These are phyloP conservation scores for Pseudorhiza aurosa DNA, from an alignment of 30 jellyfish, hydroid and myxozoan genomes.

Conservation along the genomic window DNA sequence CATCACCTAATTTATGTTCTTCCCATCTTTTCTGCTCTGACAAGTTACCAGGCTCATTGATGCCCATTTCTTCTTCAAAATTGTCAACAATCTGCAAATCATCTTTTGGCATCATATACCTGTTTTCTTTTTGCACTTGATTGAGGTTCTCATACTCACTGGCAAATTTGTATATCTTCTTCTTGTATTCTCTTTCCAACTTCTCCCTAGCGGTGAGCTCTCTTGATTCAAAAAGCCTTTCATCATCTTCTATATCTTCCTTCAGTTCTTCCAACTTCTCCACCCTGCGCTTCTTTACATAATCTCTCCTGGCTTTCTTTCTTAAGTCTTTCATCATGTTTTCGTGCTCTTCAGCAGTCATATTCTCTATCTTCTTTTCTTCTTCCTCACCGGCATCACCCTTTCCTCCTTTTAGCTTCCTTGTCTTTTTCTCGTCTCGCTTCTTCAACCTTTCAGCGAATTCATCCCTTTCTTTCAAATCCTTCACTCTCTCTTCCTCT, in stretches of 20 bases:
- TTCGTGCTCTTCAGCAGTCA: conserved; percentile 85
- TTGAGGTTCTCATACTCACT: conserved; percentile 81
- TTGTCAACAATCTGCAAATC: conserved; percentile 86
- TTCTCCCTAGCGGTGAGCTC: conserved; percentile 93
- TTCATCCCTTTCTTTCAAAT: conserved; percentile 91
- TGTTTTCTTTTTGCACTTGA: conserved; percentile 77
- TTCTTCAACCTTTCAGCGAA: conserved; percentile 86
- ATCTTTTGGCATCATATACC: conserved; percentile 98
- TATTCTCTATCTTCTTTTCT: conserved; percentile 67
- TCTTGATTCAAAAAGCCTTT: conserved; percentile 75
- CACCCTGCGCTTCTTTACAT: conserved; percentile 88
- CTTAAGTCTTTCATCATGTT: conserved; percentile 79
- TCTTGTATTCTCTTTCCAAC: conserved; percentile 86
- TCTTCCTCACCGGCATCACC: conserved; percentile 75
- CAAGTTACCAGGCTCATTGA: conserved; percentile 75
- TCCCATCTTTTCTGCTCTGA: conserved; percentile 98
- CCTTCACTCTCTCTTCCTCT: conserved; percentile 70
- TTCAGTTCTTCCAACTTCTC: conserved; percentile 90
- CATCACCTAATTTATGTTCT: conserved; percentile 94
- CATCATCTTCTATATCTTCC: conserved; percentile 98
- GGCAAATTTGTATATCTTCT: conserved; percentile 88
- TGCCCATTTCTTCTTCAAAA: conserved; percentile 82
- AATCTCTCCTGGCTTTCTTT: conserved; percentile 95
- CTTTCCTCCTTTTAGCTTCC: conserved; percentile 83
- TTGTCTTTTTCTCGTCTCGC: conserved; percentile 90